Evolutionary conservation across 2,797 vertebrate species (phyloP).

Genomic region (Oophaga sylvatica): DNA sequence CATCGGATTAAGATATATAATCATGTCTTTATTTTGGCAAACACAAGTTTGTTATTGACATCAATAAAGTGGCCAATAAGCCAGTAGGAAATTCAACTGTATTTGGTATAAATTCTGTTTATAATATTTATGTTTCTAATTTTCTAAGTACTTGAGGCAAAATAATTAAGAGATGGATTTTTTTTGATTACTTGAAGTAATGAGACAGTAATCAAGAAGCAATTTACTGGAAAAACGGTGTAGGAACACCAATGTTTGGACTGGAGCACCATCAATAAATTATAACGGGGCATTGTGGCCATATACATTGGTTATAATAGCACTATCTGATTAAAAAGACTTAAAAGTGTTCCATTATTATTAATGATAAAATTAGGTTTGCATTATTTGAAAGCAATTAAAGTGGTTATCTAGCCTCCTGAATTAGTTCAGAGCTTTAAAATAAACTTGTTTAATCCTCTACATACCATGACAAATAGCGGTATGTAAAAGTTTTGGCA

Average conservation of each 20-base stretch:
- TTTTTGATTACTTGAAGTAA: conserved; percentile 57
- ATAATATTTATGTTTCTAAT: conserved; percentile 51
- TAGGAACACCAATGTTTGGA: conserved; percentile 27
- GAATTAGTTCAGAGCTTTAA: too few relatives aligned
- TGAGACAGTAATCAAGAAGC: conserved; percentile 39
- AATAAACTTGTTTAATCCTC: too few relatives aligned
- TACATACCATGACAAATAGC: too few relatives aligned
- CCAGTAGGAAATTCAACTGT: background rate
- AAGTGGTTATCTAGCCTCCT: too few relatives aligned
- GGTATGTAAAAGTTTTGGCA: too few relatives aligned
- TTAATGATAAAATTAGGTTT: background rate
- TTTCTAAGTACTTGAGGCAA: conserved; percentile 37
- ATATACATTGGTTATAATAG: background rate
- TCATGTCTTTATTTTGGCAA: conserved; percentile 16
- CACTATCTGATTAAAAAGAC: background rate
- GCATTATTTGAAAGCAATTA: background rate
- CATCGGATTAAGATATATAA: conserved; percentile 28
- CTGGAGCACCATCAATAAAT: background rate
- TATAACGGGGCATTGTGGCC: conserved; percentile 5
- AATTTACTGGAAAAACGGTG: conserved; percentile 22
- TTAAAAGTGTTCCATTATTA: background rate
- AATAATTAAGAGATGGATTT: conserved; percentile 51
- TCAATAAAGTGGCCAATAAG: background rate
- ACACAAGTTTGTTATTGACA: conserved; percentile 27
- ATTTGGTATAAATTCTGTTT: conserved; percentile 26